Evolutionary conservation across 2,113 vertebrate species (phyloP).

Genomic region (Acrocephalus arundinaceus): DNA sequence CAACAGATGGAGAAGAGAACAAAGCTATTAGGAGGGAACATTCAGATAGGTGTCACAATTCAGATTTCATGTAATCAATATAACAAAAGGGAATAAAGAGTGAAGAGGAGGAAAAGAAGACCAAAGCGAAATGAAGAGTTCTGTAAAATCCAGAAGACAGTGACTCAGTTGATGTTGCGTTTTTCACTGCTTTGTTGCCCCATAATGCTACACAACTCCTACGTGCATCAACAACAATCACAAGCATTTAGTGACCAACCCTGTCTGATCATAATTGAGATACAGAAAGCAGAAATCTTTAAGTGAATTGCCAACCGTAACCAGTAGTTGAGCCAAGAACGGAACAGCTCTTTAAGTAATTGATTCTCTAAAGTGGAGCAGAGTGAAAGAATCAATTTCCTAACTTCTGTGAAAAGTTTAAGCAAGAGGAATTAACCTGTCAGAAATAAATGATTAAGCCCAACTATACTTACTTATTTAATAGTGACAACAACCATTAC

Average conservation of each 20-base stretch:
- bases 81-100: not conserved
- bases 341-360: not conserved
- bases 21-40: not conserved
- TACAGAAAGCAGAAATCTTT: not conserved
- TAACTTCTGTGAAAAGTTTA: not conserved
- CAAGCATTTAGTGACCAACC: not conserved
- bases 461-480: not conserved
- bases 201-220: not conserved
- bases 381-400: not conserved
- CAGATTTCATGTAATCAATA: not conserved
- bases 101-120: not conserved
- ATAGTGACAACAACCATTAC: not conserved
- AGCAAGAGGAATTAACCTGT: not conserved
- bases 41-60: not conserved
- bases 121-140: not conserved
- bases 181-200: not conserved
- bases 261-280: not conserved
- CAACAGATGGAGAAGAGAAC: not conserved
- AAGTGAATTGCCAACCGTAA: not conserved
- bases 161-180: not conserved
- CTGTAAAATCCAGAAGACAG: not conserved
- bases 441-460: not conserved
- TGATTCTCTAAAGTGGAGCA: not conserved
- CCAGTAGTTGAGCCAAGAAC: not conserved
- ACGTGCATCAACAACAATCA: not conserved